A percentile compares a stretch with the other conserved stretches of the same genome.
phyloP scores from a whole-genome alignment of 2,113 vertebrate species.

The Protobothrops flavoviridis region DNA sequence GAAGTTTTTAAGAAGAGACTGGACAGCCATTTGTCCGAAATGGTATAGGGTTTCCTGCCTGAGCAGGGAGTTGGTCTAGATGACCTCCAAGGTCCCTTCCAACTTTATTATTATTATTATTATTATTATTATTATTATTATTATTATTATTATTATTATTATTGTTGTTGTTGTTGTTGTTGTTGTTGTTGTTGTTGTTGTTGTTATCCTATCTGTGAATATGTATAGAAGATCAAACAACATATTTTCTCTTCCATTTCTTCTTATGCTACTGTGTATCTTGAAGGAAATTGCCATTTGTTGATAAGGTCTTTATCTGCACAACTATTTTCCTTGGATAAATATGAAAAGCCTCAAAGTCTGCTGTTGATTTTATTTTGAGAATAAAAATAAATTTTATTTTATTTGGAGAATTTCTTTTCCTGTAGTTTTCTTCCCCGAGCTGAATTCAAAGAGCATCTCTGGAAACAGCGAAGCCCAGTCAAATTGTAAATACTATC shows the following conservation, averaged over 20 bases:
- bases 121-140: too few relatives aligned
- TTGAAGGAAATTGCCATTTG: neutral
- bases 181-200: too few relatives aligned
- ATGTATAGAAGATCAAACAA: neutral
- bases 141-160: too few relatives aligned
- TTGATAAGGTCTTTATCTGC: neutral
- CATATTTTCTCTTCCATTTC: neutral
- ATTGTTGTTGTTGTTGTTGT: too few relatives aligned
- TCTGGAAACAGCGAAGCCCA: neutral
- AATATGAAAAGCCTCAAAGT: neutral
- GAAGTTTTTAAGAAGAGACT: too few relatives aligned
- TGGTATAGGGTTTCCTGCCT: too few relatives aligned
- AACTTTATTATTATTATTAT: too few relatives aligned
- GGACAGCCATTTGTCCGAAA: too few relatives aligned
- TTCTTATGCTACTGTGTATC: neutral
- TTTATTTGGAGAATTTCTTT: neutral
- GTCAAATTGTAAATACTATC: neutral
- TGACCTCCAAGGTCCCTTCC: too few relatives aligned
- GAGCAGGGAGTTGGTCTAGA: too few relatives aligned
- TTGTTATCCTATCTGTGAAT: too few relatives aligned
- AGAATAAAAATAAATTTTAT: neutral
- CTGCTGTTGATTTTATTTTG: neutral
- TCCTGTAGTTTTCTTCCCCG: neutral
- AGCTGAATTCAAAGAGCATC: neutral
- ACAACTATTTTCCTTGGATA: neutral